Conservation (phyloP, 1,140 invertebrate species). For the Drosophila kohkoa region DNA sequence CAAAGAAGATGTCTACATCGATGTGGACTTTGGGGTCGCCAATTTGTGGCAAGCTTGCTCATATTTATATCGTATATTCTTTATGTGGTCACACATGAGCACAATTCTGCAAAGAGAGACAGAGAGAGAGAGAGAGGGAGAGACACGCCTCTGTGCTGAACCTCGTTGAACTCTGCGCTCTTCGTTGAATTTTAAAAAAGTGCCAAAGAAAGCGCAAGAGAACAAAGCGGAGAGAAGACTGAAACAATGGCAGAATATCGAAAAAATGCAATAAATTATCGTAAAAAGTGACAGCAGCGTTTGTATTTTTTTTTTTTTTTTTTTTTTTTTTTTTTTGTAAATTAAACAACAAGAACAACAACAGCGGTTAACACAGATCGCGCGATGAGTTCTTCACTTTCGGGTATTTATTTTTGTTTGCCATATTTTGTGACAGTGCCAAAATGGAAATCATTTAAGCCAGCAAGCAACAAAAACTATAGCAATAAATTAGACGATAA, state of each 20-base stretch:
- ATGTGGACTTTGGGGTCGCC: conserved; percentile 43
- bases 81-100: conserved; percentile 26
- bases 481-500: conserved; percentile 20
- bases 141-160: conserved; percentile 50
- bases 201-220: conserved; percentile 62
- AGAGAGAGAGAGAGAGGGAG: not conserved
- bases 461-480: conserved; percentile 35
- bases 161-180: conserved; percentile 59
- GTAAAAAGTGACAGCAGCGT: conserved; percentile 42
- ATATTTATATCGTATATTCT: conserved; percentile 30
- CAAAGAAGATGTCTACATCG: conserved; percentile 13
- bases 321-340: not conserved
- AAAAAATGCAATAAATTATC: conserved; percentile 79
- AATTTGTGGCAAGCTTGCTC: conserved; percentile 60
- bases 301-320: conserved; percentile 14
- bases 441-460: conserved; percentile 74
- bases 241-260: conserved; percentile 51
- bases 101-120: not conserved
- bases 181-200: conserved; percentile 46
- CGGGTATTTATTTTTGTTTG: conserved; percentile 19
- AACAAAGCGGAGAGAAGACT: conserved; percentile 52
- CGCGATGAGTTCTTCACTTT: not conserved
- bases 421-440: conserved; percentile 55
- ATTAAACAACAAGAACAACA: conserved; percentile 21
- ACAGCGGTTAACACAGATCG: conserved; percentile 15